A percentile compares a stretch with the other conserved stretches of the same genome.
These are phyloP conservation scores for Plusia festucae DNA, from an alignment of 2,888 invertebrate species.

Conservation along the genomic window DNA sequence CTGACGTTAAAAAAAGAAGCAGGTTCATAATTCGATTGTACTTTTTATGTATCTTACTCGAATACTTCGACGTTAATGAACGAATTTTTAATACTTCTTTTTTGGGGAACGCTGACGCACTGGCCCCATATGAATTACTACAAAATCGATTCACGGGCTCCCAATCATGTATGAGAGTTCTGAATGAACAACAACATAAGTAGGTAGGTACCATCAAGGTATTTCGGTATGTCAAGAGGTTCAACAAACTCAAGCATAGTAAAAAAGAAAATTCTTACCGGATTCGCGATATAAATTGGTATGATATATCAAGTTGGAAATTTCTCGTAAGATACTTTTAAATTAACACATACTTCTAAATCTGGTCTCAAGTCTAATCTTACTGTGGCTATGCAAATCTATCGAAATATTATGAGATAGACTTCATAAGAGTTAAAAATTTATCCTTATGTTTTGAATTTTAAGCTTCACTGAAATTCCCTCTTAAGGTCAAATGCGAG, in stretches of 20 bases:
- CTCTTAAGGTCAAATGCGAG: no score
- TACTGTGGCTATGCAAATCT: neutral
- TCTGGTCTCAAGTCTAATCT: neutral
- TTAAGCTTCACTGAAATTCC: neutral
- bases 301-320: neutral
- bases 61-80: constrained; percentile 4
- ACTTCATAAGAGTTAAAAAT: neutral
- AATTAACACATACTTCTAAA: no score
- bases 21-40: constrained; percentile 1
- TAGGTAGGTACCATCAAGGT: neutral
- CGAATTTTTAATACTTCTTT: neutral
- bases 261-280: neutral
- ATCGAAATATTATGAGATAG: neutral
- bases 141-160: neutral
- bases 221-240: neutral
- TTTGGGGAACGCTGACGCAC: constrained; percentile 3
- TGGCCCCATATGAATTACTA: neutral
- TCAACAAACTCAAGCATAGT: neutral
- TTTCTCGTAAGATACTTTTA: neutral
- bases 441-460: neutral
- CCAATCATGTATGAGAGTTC: neutral
- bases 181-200: neutral
- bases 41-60: constrained; percentile 4
- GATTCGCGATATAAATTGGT: neutral
- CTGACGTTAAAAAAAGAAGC: constrained; percentile 1